phyloP scores from a whole-genome alignment of 2,888 invertebrate genomes.

The Diaperis boleti region DNA sequence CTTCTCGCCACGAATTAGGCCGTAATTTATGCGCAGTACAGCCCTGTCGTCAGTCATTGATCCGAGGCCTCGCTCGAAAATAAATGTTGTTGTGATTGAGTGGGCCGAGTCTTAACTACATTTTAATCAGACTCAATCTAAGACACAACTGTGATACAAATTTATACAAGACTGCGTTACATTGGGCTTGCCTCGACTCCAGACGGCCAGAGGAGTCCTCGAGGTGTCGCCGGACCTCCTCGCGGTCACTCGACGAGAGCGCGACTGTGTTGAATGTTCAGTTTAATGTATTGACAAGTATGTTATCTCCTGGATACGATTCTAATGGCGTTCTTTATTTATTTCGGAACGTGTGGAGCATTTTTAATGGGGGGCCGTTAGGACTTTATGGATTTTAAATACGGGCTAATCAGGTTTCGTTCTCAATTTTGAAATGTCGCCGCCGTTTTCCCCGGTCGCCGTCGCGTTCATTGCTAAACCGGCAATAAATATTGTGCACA shows the following conservation, averaged over 20 bases:
- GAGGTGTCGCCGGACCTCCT: conserved; percentile 2
- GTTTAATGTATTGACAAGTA: conserved; percentile 67
- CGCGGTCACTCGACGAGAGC: conserved; percentile 45
- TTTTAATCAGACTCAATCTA: conserved; percentile 66
- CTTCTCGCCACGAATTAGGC: too few relatives aligned
- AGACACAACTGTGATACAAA: conserved; percentile 66
- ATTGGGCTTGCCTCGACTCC: conserved; percentile 62
- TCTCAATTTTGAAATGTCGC: conserved; percentile 26
- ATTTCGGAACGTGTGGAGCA: conserved; percentile 62
- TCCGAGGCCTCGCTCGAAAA: conserved; percentile 46
- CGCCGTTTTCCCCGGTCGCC: too few relatives aligned
- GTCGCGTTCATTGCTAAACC: too few relatives aligned
- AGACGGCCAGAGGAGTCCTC: conserved; percentile 52
- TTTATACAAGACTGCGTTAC: conserved; percentile 66
- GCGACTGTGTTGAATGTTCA: conserved; percentile 61
- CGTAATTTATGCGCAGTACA: conserved; percentile 54
- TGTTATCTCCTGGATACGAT: conserved; percentile 65
- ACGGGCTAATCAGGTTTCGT: conserved; percentile 54
- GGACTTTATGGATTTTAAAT: conserved; percentile 62
- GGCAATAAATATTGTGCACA: conserved; percentile 19
- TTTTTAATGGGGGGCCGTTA: conserved; percentile 59
- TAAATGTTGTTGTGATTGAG: conserved; percentile 57
- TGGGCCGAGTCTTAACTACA: conserved; percentile 65
- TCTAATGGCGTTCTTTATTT: conserved; percentile 67
- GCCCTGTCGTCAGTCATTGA: conserved; percentile 53